phyloP scores from a whole-genome alignment of 1,140 invertebrate genomes.

The Oryctes rhinoceros region DNA sequence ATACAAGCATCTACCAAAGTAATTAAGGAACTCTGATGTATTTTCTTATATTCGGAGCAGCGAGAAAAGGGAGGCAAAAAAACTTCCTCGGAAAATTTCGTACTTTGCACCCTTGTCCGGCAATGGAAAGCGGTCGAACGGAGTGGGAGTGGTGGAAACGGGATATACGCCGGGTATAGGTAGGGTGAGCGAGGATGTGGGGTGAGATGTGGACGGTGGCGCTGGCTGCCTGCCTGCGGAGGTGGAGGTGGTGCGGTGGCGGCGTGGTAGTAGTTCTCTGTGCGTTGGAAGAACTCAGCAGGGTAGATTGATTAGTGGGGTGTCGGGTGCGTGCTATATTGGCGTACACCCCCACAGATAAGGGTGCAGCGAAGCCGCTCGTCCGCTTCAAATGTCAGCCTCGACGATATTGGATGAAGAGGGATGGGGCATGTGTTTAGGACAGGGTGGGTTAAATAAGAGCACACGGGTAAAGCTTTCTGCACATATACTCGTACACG shows the following conservation, averaged over 20 bases:
- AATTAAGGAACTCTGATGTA: slow-evolving; percentile 35
- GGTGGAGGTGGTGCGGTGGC: slow-evolving; percentile 31
- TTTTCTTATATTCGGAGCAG: slow-evolving; percentile 34
- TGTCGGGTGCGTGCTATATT: slow-evolving; percentile 53
- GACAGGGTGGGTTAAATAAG: slow-evolving; percentile 47
- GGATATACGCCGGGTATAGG: background rate
- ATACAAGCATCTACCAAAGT: slow-evolving; percentile 27
- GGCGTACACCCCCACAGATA: slow-evolving; percentile 51
- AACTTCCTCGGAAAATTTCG: slow-evolving; percentile 37
- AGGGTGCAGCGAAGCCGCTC: slow-evolving; percentile 49
- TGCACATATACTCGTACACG: slow-evolving; percentile 37
- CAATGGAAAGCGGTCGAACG: slow-evolving; percentile 30
- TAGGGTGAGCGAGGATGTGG: background rate
- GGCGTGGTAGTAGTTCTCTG: slow-evolving; percentile 36
- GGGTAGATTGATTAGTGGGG: slow-evolving; percentile 54
- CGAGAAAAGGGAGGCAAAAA: slow-evolving; percentile 19
- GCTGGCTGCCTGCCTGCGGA: slow-evolving; percentile 9
- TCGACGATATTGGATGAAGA: slow-evolving; percentile 47
- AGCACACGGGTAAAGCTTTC: slow-evolving; percentile 40
- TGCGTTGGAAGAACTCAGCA: slow-evolving; percentile 48
- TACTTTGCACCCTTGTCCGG: slow-evolving; percentile 44
- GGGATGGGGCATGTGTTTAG: slow-evolving; percentile 46
- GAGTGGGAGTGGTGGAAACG: slow-evolving; percentile 24
- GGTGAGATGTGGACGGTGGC: background rate
- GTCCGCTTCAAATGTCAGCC: slow-evolving; percentile 53